Evolutionary conservation across 2,113 vertebrate species (phyloP).

Genomic region (Scomber colias): DNA sequence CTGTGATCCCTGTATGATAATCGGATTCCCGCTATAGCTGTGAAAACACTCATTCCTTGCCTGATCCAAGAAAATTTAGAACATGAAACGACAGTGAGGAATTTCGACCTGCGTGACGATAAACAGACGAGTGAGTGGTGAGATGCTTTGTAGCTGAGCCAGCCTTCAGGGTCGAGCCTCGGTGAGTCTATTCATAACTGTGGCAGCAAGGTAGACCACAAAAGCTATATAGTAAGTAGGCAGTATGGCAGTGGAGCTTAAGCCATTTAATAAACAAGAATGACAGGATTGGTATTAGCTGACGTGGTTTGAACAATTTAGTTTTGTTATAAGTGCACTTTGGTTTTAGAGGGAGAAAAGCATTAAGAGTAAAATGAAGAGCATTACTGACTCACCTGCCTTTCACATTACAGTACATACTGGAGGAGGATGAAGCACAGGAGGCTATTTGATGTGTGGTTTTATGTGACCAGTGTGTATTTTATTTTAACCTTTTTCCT

Average conservation of each 20-base stretch:
- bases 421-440: conserved; percentile 53
- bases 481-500: too few relatives aligned
- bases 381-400: conserved; percentile 2
- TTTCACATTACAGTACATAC: conserved; percentile 62
- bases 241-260: conserved; percentile 1
- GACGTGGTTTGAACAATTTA: conserved; percentile 27
- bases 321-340: conserved; percentile 33
- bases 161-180: conserved; percentile 38
- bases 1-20: conserved; percentile 83
- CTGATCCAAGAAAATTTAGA: conserved; percentile 65
- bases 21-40: conserved; percentile 80
- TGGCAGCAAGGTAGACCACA: conserved; percentile 2
- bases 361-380: neutral
- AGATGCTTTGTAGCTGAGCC: conserved; percentile 42
- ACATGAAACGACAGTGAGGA: conserved; percentile 52
- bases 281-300: conserved; percentile 30
- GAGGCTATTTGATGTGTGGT: conserved; percentile 40
- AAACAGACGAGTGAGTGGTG: conserved; percentile 13
- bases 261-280: neutral
- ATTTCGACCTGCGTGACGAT: conserved; percentile 31
- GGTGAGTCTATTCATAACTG: conserved; percentile 45
- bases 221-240: neutral
- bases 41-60: conserved; percentile 74
- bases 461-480: conserved; percentile 36
- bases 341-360: conserved; percentile 18